Evolutionary conservation across 1,140 invertebrate genomes (phyloP), one percentile per base, ranked within the genome.

Genomic region (Macrosteles quadrilineatus): DNA sequence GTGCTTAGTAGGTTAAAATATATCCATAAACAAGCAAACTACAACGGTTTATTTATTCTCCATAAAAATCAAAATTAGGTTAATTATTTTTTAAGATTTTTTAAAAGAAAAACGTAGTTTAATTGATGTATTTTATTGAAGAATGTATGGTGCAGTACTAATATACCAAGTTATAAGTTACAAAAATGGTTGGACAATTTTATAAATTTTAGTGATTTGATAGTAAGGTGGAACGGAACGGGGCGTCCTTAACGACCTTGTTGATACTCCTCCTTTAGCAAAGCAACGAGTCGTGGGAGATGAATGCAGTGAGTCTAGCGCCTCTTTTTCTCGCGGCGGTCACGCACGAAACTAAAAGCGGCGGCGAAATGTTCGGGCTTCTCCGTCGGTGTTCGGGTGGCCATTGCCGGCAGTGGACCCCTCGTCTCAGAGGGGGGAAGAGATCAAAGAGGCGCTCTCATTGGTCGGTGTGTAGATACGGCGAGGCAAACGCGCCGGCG

Each of bases 391-490:
- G 21, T 47, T 68, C 68, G 69, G 72, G 55, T 40, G 55, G 72
- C 72, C 68, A 73, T 72, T 72, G 69, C 62, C 66, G 70, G 72
- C 50, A 36, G 65, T 23, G 36, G 68, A 19, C 40, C 64, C 40
- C 40, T 53, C 45, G 70, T 23, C 69, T 70, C 29, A 55, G 45
- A 55, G 71, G 66, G 53, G 69, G 73, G 69, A 74, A 66, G 71
- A 53, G 70, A 72, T 71, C 71, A 72, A 72, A 72, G 71, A n/a
- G 27, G 71, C 47, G 27, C 29, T 65, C 68, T 62, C 63, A 74
- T 74, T 74, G 73, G 73, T 72, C 69, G 71, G 25, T 68, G 71
- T 17, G 66, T 64, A 68, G 71, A 64, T 70, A 53, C 53, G 36
- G 30, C 65, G 25, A 70, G 47, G 67, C 59, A 47, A 59, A 68